These are phyloP conservation scores for Dasypus novemcinctus DNA, from an alignment of 2,113 vertebrate species.

Conservation along the genomic window DNA sequence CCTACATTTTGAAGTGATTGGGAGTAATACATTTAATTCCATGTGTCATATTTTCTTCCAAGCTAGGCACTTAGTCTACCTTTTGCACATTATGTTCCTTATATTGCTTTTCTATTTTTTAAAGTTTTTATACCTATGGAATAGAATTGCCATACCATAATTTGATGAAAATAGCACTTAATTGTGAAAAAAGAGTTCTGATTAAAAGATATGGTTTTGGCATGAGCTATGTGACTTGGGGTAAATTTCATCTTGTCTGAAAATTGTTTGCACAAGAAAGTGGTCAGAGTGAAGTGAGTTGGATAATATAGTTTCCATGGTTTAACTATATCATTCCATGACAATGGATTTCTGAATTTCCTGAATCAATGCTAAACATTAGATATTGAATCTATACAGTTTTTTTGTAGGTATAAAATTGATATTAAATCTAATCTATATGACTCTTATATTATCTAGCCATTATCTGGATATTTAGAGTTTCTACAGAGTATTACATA, in stretches of 20 bases:
- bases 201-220: slow-evolving; percentile 32
- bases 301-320: background rate
- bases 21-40: background rate
- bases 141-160: background rate
- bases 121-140: background rate
- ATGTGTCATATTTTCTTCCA: background rate
- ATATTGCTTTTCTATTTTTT: background rate
- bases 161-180: background rate
- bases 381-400: background rate
- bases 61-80: background rate
- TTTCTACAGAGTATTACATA: background rate
- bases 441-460: too few species aligned
- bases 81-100: background rate
- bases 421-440: background rate
- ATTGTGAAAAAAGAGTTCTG: background rate
- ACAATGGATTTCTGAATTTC: background rate
- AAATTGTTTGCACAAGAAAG: background rate
- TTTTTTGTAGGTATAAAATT: background rate
- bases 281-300: background rate
- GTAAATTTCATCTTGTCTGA: background rate
- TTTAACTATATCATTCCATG: background rate
- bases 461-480: background rate
- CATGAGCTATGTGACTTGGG: background rate
- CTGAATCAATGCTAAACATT: background rate
- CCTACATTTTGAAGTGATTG: slow-evolving; percentile 1